Percentiles rank a stretch among this genome's conserved stretches.
Conservation (phyloP, 1,140 invertebrate species). For the Apis dorsata region DNA sequence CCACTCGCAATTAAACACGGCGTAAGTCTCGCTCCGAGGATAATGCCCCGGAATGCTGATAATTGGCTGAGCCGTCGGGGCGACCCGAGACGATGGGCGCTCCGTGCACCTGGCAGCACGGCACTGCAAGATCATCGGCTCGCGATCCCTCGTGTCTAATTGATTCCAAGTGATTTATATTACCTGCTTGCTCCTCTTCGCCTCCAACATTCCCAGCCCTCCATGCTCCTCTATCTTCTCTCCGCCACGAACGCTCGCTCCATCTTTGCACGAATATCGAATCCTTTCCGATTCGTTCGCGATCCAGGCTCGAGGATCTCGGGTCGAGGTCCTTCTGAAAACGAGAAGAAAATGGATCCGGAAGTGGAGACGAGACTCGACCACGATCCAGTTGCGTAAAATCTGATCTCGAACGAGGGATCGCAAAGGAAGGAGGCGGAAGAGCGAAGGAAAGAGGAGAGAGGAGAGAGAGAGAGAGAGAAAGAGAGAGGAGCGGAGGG, state of each 20-base stretch:
- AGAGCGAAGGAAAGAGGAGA: background rate
- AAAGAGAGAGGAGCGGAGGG: background rate
- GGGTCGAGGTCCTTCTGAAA: no score
- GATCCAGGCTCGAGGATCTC: background rate
- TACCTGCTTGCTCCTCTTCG: constrained; percentile 56
- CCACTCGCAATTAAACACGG: constrained; percentile 68
- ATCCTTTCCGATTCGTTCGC: background rate
- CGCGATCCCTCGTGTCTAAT: constrained; percentile 73
- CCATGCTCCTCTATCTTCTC: constrained; percentile 35
- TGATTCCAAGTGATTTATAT: constrained; percentile 75
- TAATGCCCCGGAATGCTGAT: constrained; percentile 77
- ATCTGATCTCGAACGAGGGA: background rate
- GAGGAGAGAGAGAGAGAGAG: background rate
- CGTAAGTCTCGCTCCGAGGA: constrained; percentile 70
- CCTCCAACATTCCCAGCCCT: constrained; percentile 54
- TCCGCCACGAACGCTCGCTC: background rate
- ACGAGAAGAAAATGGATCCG: background rate
- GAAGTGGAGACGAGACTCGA: background rate
- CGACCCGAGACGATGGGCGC: constrained; percentile 65
- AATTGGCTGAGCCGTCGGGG: constrained; percentile 73
- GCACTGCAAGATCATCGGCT: constrained; percentile 70
- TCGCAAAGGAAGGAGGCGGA: background rate
- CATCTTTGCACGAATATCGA: background rate
- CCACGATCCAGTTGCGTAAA: constrained; percentile 41
- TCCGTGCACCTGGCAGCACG: constrained; percentile 65